Conservation (phyloP, 2,113 vertebrate species). For the Galbula dea region DNA sequence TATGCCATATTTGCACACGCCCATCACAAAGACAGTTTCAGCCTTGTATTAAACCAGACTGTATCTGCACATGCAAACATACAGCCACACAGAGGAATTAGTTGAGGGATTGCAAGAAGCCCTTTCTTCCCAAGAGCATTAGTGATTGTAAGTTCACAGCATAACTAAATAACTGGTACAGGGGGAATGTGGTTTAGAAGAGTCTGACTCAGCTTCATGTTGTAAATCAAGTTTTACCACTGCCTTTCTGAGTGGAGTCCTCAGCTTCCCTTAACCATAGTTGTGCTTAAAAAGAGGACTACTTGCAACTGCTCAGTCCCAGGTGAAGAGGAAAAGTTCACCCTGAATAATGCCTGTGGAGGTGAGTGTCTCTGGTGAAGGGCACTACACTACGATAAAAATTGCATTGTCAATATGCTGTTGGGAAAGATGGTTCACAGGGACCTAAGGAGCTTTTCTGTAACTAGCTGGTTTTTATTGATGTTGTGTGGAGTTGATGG, state of each 20-base stretch:
- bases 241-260: not conserved
- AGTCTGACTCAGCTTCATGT: not conserved
- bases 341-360: not conserved
- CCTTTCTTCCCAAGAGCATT: not conserved
- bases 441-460: not conserved
- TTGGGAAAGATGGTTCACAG: not conserved
- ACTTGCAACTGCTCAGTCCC: not conserved
- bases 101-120: not conserved
- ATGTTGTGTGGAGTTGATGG: not conserved
- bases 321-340: not conserved
- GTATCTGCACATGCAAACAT: not conserved
- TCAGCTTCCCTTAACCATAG: not conserved
- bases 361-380: not conserved
- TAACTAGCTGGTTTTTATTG: not conserved
- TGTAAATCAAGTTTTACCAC: conserved; percentile 19
- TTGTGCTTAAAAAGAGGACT: not conserved
- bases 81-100: not conserved
- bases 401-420: not conserved
- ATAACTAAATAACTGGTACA: not conserved
- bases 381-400: not conserved
- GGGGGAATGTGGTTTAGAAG: not conserved
- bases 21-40: not conserved
- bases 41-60: not conserved
- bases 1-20: not conserved
- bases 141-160: not conserved